Conservation (phyloP, 1,140 invertebrate genomes). For the Aphidius ervi region DNA sequence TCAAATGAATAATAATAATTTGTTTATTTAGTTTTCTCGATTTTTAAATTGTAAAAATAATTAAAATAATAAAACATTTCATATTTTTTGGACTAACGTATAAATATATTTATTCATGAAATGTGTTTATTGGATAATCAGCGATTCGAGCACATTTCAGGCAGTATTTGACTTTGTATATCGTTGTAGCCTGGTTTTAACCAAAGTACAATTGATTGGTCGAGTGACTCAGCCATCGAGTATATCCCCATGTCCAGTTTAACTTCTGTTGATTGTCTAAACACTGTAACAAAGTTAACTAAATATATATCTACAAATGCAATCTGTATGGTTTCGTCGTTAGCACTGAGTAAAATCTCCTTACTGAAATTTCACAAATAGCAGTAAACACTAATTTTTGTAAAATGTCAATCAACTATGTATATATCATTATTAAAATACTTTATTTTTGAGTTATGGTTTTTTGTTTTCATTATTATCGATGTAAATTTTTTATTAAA, state of each 20-base stretch:
- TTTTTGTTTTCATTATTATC: no score
- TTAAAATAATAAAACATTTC: no score
- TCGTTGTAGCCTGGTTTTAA: conserved; percentile 20
- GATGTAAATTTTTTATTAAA: no score
- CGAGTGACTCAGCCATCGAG: neutral
- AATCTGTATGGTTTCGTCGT: no score
- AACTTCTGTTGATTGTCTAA: conserved; percentile 10
- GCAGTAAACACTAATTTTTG: no score
- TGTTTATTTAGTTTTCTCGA: neutral
- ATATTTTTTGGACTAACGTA: no score
- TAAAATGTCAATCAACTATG: neutral
- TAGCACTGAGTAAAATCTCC: no score
- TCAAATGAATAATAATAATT: no score
- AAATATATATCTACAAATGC: neutral
- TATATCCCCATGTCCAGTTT: neutral
- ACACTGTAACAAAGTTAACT: conserved; percentile 11
- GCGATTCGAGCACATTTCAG: conserved; percentile 8
- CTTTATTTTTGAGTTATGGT: no score
- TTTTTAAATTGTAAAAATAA: neutral
- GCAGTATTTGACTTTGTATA: conserved; percentile 25
- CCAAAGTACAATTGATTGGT: conserved; percentile 22
- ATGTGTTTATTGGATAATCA: conserved; percentile 26
- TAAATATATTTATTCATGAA: conserved; percentile 22
- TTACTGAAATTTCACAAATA: no score
- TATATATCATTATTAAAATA: no score